phyloP scores from a whole-genome alignment of 2,888 invertebrate species.

The Mimachlamys varia region DNA sequence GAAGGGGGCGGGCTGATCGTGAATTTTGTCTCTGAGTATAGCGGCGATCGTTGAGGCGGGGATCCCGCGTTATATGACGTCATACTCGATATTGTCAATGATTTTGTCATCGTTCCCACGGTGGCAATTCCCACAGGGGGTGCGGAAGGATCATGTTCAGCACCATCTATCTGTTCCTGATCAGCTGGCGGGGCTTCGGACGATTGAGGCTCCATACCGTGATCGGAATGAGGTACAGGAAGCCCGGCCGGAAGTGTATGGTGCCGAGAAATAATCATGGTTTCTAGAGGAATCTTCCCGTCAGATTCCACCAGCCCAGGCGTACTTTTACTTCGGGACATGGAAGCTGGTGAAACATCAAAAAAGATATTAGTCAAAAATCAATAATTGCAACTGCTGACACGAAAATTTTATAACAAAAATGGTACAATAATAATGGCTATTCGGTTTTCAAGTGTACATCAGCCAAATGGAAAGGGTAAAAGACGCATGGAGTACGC shows the following conservation, averaged over 20 bases:
- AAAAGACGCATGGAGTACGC: too few species aligned
- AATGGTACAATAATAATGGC: too few species aligned
- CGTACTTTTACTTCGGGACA: constrained; percentile 97
- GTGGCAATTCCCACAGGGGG: constrained; percentile 44
- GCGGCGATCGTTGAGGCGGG: constrained; percentile 61
- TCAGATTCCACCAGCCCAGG: constrained; percentile 96
- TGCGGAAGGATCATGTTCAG: constrained; percentile 35
- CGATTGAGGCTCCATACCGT: constrained; percentile 42
- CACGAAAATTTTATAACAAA: too few species aligned
- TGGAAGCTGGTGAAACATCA: constrained; percentile 84
- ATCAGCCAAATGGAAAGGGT: too few species aligned
- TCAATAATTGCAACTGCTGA: neutral
- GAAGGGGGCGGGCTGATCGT: constrained; percentile 86
- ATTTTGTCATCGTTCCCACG: constrained; percentile 61
- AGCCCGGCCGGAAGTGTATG: constrained; percentile 73
- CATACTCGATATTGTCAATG: constrained; percentile 73
- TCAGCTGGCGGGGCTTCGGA: constrained; percentile 59
- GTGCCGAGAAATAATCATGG: constrained; percentile 70
- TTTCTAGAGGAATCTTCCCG: constrained; percentile 88
- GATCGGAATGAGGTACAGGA: constrained; percentile 58
- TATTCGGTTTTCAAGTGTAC: too few species aligned
- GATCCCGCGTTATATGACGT: constrained; percentile 72
- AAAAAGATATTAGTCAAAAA: neutral
- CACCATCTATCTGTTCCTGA: constrained; percentile 49
- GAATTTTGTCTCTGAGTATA: constrained; percentile 50